Conservation (phyloP, 2,113 vertebrate species). For the Malurus alboscapulatus region DNA sequence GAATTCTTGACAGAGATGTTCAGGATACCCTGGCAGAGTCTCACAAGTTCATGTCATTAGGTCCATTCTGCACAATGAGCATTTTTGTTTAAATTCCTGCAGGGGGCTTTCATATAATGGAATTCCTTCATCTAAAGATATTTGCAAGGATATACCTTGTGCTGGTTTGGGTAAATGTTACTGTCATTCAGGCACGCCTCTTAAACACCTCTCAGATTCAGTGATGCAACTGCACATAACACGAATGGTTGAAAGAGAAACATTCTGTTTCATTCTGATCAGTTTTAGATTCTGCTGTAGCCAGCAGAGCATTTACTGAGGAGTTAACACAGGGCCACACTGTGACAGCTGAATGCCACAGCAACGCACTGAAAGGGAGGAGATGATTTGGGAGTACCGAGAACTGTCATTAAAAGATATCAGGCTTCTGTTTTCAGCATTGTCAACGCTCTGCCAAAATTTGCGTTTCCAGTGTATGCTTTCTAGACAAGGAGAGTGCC, state of each 20-base stretch:
- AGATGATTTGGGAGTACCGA: neutral
- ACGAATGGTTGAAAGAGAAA: neutral
- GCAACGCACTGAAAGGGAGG: neutral
- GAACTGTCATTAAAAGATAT: neutral
- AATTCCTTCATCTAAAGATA: neutral
- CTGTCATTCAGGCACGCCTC: accelerated
- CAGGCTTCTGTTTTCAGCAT: neutral
- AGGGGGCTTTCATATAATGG: neutral
- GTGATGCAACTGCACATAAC: neutral
- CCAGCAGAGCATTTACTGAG: neutral
- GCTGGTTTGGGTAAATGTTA: neutral
- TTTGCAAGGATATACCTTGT: neutral
- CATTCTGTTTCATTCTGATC: neutral
- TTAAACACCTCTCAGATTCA: neutral
- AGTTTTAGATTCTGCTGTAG: neutral
- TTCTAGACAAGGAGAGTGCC: neutral
- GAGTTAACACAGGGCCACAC: neutral
- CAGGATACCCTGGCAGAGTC: neutral
- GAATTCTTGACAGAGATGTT: neutral
- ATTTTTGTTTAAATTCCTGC: neutral
- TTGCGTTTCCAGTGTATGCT: neutral
- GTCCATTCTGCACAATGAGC: neutral
- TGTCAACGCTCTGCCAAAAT: neutral
- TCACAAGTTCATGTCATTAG: neutral
- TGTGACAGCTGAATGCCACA: neutral